phyloP scores from a whole-genome alignment of 2,797 vertebrate species.

The Emys orbicularis region DNA sequence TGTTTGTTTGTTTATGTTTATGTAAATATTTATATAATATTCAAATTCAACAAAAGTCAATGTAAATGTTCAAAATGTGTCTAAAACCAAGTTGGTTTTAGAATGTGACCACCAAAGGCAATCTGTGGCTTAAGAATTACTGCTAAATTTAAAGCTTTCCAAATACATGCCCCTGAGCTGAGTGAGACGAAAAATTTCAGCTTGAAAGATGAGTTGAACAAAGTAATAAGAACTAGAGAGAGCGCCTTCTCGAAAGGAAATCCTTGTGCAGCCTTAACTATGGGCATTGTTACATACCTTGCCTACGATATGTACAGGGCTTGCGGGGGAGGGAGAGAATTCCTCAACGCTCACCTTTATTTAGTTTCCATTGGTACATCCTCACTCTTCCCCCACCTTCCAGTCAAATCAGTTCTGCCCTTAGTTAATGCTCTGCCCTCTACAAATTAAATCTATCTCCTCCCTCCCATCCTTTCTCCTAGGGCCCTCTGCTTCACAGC shows the following conservation, averaged over 20 bases:
- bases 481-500: not conserved
- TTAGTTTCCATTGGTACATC: not conserved
- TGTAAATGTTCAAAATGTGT: fast-evolving
- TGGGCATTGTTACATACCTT: not conserved
- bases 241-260: not conserved
- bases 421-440: not conserved
- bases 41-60: not conserved
- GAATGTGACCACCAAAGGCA: not conserved
- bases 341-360: not conserved
- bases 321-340: not conserved
- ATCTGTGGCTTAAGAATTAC: not conserved
- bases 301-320: not conserved
- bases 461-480: not conserved
- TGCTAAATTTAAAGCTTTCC: not conserved
- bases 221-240: not conserved
- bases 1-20: no score
- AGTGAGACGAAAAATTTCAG: not conserved
- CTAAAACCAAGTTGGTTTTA: not conserved
- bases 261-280: not conserved
- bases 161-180: not conserved
- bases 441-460: not conserved
- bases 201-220: not conserved
- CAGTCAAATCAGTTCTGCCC: not conserved
- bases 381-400: not conserved
- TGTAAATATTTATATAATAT: no score